Evolutionary conservation across 2,113 vertebrate genomes (phyloP), one percentile per base, ranked within the genome.

Genomic region (Pomatostomus ruficeps): DNA sequence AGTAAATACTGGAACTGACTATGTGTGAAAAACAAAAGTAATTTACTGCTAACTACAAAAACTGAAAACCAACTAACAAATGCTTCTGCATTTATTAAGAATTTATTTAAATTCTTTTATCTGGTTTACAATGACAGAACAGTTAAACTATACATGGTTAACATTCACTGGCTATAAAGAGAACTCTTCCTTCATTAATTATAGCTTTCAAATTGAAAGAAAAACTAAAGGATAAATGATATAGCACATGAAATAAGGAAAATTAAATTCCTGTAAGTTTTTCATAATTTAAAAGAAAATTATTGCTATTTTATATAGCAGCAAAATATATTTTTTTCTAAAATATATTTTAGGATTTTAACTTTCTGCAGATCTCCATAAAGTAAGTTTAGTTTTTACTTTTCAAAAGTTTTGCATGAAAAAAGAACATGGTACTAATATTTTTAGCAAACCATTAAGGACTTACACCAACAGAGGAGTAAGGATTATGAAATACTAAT

Each of bases 181-280:
- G 10, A 18, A 55, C 6, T 73, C 13, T 40, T 77, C 15, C 10
- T 59, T 78, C 48, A 57, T 43, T 74, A 45, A 42, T 36, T 51
- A 15, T 3, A 58, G 1, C 6, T 82, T 75, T 75, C 68, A 59
- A 82, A 72, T 4, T 28, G 6, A 73, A 85, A 62, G 4, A 6
- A 88, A 87, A 72, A 76, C 23, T n/a, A 26, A 11, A 51, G 3
- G 25, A 42, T 25, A 66, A 65, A 75, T 38, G 0, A 40, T 40
- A 42, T 5, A 55, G 1, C 6, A 49, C 1, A 18, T 57, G 1
- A 77, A 63, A 77, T 31, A 24, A 76, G 40, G 1, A 14, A 0
- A 68, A 58, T 15, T 25, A 38, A 25, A 26, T 36, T 79, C 19
- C 3, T 43, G 18, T 29, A 71, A 4, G 0, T 57, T 42, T 73